phyloP scores from a whole-genome alignment of 2,888 invertebrate species.

The Drosophila melanosoma region DNA sequence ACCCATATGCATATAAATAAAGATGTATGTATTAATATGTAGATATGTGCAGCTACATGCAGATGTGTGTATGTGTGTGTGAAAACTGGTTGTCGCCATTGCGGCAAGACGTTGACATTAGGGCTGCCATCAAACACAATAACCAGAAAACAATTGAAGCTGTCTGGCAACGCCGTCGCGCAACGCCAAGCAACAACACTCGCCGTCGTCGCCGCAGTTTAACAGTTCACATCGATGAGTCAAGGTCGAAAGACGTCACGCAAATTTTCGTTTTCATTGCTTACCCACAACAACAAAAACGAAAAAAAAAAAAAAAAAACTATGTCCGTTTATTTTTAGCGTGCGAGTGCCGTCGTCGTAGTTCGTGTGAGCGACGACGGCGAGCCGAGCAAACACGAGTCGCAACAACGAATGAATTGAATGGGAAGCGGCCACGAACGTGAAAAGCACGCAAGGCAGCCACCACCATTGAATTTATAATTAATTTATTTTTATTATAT shows the following conservation, averaged over 20 bases:
- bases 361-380: slow-evolving; percentile 32
- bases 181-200: slow-evolving; percentile 56
- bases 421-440: slow-evolving; percentile 50
- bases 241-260: slow-evolving; percentile 85
- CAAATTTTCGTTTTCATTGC: slow-evolving; percentile 84
- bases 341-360: slow-evolving; percentile 29
- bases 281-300: slow-evolving; percentile 64
- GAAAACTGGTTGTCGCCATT: slow-evolving; percentile 58
- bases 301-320: slow-evolving; percentile 22
- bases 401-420: slow-evolving; percentile 55
- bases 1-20: slow-evolving; percentile 2
- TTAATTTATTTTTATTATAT: slow-evolving; percentile 25
- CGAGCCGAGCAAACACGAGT: slow-evolving; percentile 38
- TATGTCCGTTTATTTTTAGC: slow-evolving; percentile 71
- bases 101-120: slow-evolving; percentile 58
- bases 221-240: slow-evolving; percentile 85
- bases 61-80: slow-evolving; percentile 7
- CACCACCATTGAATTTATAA: slow-evolving; percentile 37
- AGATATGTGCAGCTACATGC: slow-evolving; percentile 4
- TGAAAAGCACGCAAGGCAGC: slow-evolving; percentile 35
- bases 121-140: slow-evolving; percentile 53
- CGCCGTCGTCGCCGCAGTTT: slow-evolving; percentile 72
- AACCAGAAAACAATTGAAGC: slow-evolving; percentile 33
- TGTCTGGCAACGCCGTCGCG: slow-evolving; percentile 60
- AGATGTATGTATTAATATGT: background rate